Evolutionary conservation across 1,140 invertebrate genomes (phyloP).

Genomic region (Scaptomyza graminum): DNA sequence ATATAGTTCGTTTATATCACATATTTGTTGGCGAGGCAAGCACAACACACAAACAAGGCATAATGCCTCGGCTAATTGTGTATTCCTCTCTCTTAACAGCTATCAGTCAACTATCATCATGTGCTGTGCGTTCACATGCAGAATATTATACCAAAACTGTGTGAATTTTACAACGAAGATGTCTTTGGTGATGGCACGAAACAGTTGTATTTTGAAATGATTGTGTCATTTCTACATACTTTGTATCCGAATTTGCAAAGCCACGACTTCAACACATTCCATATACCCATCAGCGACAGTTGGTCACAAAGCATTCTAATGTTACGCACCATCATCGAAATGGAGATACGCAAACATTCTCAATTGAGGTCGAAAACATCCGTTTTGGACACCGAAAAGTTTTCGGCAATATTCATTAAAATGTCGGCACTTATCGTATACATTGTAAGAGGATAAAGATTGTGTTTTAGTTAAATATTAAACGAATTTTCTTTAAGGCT

Average conservation of each 20-base stretch:
- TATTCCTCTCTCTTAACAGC: slow-evolving; percentile 21
- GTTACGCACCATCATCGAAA: slow-evolving; percentile 57
- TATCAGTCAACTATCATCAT: slow-evolving; percentile 70
- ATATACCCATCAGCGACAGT: slow-evolving; percentile 46
- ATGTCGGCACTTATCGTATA: slow-evolving; percentile 66
- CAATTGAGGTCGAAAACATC: slow-evolving; percentile 39
- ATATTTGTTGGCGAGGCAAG: slow-evolving; percentile 54
- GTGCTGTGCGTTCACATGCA: slow-evolving; percentile 66
- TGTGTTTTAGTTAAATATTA: no score
- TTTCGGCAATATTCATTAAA: slow-evolving; percentile 57
- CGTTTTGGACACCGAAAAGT: slow-evolving; percentile 42
- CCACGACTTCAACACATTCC: slow-evolving; percentile 54
- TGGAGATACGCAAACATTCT: slow-evolving; percentile 59
- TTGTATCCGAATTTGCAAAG: slow-evolving; percentile 60
- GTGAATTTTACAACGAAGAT: slow-evolving; percentile 60
- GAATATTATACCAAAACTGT: slow-evolving; percentile 62
- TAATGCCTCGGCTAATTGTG: no score
- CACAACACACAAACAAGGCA: neutral
- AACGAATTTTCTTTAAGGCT: slow-evolving; percentile 27
- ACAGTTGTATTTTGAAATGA: slow-evolving; percentile 55
- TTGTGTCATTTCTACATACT: slow-evolving; percentile 36
- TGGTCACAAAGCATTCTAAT: slow-evolving; percentile 64
- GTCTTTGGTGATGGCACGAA: slow-evolving; percentile 48
- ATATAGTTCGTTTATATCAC: slow-evolving; percentile 58
- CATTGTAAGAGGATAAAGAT: slow-evolving; percentile 48